phyloP scores from a whole-genome alignment of 2,888 invertebrate genomes.

The Ectemnius lituratus region DNA sequence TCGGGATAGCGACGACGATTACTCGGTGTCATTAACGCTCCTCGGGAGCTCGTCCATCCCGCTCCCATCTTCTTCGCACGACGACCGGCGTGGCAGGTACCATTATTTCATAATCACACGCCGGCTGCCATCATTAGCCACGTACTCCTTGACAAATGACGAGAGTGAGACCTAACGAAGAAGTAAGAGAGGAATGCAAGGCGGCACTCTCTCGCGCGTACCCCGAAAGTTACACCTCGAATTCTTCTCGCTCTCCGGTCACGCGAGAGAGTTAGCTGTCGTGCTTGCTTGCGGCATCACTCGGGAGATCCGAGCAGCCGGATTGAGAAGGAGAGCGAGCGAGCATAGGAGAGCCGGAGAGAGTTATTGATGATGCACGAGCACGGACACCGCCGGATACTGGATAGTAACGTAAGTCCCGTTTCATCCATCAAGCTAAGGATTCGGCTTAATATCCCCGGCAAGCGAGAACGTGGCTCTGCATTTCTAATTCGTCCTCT shows the following conservation, averaged over 20 bases:
- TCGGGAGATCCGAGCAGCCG: constrained; percentile 26
- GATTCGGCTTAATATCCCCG: constrained; percentile 63
- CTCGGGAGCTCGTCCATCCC: too few relatives aligned
- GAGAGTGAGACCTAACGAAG: constrained; percentile 56
- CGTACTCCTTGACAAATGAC: constrained; percentile 68
- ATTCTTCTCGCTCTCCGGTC: constrained; percentile 25
- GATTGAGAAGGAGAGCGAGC: constrained; percentile 3
- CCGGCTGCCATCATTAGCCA: constrained; percentile 67
- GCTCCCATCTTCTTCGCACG: too few relatives aligned
- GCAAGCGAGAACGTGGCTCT: constrained; percentile 62
- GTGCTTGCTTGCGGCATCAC: constrained; percentile 20
- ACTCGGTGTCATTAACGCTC: constrained; percentile 59
- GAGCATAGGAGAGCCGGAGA: constrained; percentile 30
- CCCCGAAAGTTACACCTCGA: constrained; percentile 46
- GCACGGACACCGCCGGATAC: constrained; percentile 62
- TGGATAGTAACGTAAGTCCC: constrained; percentile 63
- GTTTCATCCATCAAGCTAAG: constrained; percentile 65
- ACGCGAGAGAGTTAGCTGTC: constrained; percentile 18
- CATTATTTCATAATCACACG: constrained; percentile 71
- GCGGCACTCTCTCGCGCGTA: constrained; percentile 8
- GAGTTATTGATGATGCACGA: constrained; percentile 66
- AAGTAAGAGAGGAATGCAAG: neutral
- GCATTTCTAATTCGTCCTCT: constrained; percentile 63
- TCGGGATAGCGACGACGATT: constrained; percentile 59
- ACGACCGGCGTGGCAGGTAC: constrained; percentile 51